A percentile compares a stretch with the other conserved stretches of the same genome.
These are phyloP conservation scores for Charaxes varanes DNA, from an alignment of 1,140 invertebrate genomes.

Conservation along the genomic window DNA sequence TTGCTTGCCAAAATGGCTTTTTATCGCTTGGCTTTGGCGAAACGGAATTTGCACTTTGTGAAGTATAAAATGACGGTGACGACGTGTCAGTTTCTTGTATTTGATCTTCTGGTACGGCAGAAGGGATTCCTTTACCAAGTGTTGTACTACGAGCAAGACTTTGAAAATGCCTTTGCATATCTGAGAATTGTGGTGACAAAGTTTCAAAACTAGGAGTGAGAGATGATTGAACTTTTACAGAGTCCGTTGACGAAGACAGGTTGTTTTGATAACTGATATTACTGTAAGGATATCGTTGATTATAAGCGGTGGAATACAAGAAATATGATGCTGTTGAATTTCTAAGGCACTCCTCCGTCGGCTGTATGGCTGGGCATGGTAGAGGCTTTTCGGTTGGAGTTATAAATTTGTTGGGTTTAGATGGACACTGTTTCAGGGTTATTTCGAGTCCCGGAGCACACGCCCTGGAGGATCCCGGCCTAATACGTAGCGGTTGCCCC, in stretches of 20 bases:
- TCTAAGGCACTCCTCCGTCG: constrained; percentile 26
- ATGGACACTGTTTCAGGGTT: constrained; percentile 34
- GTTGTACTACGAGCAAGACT: not conserved
- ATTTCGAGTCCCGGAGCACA: constrained; percentile 38
- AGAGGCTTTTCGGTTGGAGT: constrained; percentile 9
- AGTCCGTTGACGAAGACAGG: constrained; percentile 8
- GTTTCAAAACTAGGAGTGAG: constrained; percentile 1
- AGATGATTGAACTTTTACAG: constrained; percentile 3
- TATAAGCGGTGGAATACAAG: constrained; percentile 31
- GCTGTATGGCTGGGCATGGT: constrained; percentile 30
- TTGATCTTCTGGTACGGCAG: constrained; percentile 6
- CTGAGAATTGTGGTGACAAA: not conserved
- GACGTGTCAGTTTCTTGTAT: constrained; percentile 21
- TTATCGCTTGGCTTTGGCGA: constrained; percentile 7
- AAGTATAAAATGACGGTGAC: constrained; percentile 27
- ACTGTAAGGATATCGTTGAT: constrained; percentile 9
- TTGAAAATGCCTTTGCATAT: not conserved
- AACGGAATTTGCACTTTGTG: constrained; percentile 17
- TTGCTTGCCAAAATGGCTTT: constrained; percentile 23
- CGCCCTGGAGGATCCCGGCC: constrained; percentile 23
- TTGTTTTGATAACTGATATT: constrained; percentile 16
- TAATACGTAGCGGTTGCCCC: constrained; percentile 17
- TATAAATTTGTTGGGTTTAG: constrained; percentile 18
- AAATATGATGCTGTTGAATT: constrained; percentile 35
- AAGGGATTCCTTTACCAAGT: constrained; percentile 5